Evolutionary conservation across 2,888 invertebrate species (phyloP).

Genomic region (Carabus problematicus): DNA sequence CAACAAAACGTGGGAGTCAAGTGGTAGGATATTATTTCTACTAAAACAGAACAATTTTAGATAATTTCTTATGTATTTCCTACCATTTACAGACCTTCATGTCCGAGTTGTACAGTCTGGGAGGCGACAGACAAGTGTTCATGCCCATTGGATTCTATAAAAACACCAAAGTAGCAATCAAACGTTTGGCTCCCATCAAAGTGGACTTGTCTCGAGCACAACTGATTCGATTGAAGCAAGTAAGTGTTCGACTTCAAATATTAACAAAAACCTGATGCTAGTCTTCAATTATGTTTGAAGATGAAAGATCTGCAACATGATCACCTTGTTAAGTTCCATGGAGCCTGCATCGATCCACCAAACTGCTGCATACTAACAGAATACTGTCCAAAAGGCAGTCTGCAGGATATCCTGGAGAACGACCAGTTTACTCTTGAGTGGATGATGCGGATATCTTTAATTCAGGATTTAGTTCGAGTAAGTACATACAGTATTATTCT

Average conservation of each 20-base stretch:
- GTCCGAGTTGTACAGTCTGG: slow-evolving; percentile 75
- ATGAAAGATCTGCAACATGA: slow-evolving; percentile 91
- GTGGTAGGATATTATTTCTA: slow-evolving; percentile 11
- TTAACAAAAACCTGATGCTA: background rate
- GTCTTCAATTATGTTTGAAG: slow-evolving; percentile 54
- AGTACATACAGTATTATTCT: slow-evolving; percentile 54
- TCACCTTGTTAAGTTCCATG: slow-evolving; percentile 90
- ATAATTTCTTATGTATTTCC: background rate
- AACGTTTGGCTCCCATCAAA: slow-evolving; percentile 65
- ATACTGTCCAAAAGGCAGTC: slow-evolving; percentile 94
- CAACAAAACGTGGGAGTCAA: slow-evolving; percentile 35
- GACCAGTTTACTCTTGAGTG: slow-evolving; percentile 90
- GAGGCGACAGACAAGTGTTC: slow-evolving; percentile 80
- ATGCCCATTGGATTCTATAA: slow-evolving; percentile 90
- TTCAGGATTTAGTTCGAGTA: slow-evolving; percentile 94
- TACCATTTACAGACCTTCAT: slow-evolving; percentile 24
- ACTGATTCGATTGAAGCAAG: slow-evolving; percentile 82
- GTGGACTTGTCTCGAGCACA: slow-evolving; percentile 85
- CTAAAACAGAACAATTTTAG: background rate
- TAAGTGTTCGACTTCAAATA: background rate
- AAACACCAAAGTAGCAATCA: slow-evolving; percentile 87
- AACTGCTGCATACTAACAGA: slow-evolving; percentile 86
- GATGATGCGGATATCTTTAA: slow-evolving; percentile 92
- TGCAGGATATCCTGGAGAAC: slow-evolving; percentile 91
- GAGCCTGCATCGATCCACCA: slow-evolving; percentile 84